phyloP scores from a whole-genome alignment of 2,888 invertebrate genomes.

The Rhagium mordax region DNA sequence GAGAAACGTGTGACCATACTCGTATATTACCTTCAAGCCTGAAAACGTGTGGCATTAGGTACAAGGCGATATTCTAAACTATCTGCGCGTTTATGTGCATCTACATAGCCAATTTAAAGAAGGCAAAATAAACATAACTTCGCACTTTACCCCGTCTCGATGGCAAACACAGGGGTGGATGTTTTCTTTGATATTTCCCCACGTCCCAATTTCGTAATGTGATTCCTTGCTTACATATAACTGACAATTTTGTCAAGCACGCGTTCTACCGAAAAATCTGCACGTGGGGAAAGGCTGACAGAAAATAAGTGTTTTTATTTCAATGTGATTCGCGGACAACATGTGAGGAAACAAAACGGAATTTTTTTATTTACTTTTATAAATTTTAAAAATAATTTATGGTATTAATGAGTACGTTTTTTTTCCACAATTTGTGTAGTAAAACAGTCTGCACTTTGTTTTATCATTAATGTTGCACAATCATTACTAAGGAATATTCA shows the following conservation, averaged over 20 bases:
- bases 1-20: too few species aligned
- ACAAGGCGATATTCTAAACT: not conserved
- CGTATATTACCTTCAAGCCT: not conserved
- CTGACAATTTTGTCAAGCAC: constrained; percentile 45
- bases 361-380: not conserved
- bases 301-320: not conserved
- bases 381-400: too few species aligned
- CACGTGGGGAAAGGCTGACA: constrained; percentile 1
- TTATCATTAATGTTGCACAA: too few species aligned
- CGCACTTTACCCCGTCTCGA: constrained; percentile 30
- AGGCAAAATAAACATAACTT: constrained; percentile 38
- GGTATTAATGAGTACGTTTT: too few species aligned
- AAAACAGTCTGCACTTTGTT: too few species aligned
- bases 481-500: too few species aligned
- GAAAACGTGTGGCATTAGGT: too few species aligned
- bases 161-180: constrained; percentile 33
- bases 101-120: constrained; percentile 21
- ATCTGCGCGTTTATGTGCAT: constrained; percentile 7
- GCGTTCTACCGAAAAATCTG: constrained; percentile 44
- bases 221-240: constrained; percentile 45
- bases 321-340: not conserved
- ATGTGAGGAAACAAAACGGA: not conserved
- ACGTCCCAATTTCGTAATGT: constrained; percentile 52
- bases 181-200: constrained; percentile 47
- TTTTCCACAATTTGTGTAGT: too few species aligned